Base-by-base conservation (phyloP, 2,113 vertebrate genomes). In the Sturnus vulgaris region DNA sequence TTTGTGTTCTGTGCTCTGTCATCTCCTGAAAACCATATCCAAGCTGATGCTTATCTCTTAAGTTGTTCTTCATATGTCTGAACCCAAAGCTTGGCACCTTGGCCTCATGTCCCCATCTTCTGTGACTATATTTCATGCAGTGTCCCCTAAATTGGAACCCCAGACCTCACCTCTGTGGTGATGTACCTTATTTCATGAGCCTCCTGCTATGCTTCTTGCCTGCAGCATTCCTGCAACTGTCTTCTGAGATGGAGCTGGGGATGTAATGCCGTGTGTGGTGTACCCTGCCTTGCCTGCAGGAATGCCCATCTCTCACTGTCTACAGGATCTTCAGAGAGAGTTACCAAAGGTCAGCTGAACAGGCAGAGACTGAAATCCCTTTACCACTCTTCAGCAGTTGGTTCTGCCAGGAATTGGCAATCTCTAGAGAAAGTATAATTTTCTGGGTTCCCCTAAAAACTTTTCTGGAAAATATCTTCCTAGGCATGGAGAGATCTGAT, bases 211-310 rank as follows among this genome's bases (percentile, higher is more conserved):
- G 5, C 52, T 64, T 84, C 33, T 63, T 88, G 40, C 22, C 31
- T 49, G 31, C 46, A 72, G 15, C 0, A 0, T 37, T 90, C 11
- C 50, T 82, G 49, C 44, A 64, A 0, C 40, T 75, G 18, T 70
- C 35, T 49, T 75, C 53, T 75, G 82, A 79, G 49, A 21, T 71
- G 37, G 37, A 80, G 17, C 1, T 90, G 35, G 40, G n/a, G 35
- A 33, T 52, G 64, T 65, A 52, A 21, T 52, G 20, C 42, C 0
- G 0, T 19, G 31, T 2, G 1, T 44, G 22, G 25, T 10, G 18
- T 52, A 52, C 21, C 24, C 10, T 86, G 22, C 24, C 37, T 88
- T 80, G n/a, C 30, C 33, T 69, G 15, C 49, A 88, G 61, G 30
- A 44, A 23, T 3, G 7, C 2, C 37, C 9, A 7, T 80, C 59